Percentiles rank a stretch among this genome's conserved stretches.
phyloP scores from a whole-genome alignment of 64 coral and sea anemone genomes.

The Stichodactyla helianthus region DNA sequence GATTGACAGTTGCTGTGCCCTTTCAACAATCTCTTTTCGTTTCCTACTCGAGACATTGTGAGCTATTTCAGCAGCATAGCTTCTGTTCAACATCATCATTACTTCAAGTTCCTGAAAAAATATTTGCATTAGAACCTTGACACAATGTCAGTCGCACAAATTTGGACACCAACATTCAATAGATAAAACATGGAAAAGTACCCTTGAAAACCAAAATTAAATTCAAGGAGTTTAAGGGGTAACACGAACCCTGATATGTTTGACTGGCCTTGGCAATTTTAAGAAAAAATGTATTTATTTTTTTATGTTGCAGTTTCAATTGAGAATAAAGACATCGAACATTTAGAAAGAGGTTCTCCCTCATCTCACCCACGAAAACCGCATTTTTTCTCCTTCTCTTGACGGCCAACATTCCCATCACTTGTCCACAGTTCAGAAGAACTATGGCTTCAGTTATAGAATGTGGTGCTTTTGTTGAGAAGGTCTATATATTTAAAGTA shows the following conservation, averaged over 20 bases:
- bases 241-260: too few relatives aligned
- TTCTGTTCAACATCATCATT: conserved; percentile 89
- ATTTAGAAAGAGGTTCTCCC: conserved; percentile 79
- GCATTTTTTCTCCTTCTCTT: conserved; percentile 85
- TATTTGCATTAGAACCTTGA: neutral
- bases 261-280: too few relatives aligned
- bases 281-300: neutral
- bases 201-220: too few relatives aligned
- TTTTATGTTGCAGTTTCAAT: conserved; percentile 81
- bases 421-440: conserved; percentile 55
- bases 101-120: conserved; percentile 91
- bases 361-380: conserved; percentile 85
- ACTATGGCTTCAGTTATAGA: conserved; percentile 22
- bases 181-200: neutral
- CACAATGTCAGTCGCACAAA: too few relatives aligned
- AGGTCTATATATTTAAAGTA: neutral
- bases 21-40: conserved; percentile 93
- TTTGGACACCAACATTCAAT: neutral
- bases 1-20: conserved; percentile 87
- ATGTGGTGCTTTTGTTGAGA: conserved; percentile 73
- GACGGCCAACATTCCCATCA: conserved; percentile 66
- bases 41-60: conserved; percentile 96
- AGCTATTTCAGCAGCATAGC: conserved; percentile 92
- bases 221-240: too few relatives aligned
- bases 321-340: conserved; percentile 83